A percentile compares a stretch with the other conserved stretches of the same genome.
These are phyloP conservation scores for Drosophila borborema DNA, from an alignment of 2,888 invertebrate species.

Conservation along the genomic window DNA sequence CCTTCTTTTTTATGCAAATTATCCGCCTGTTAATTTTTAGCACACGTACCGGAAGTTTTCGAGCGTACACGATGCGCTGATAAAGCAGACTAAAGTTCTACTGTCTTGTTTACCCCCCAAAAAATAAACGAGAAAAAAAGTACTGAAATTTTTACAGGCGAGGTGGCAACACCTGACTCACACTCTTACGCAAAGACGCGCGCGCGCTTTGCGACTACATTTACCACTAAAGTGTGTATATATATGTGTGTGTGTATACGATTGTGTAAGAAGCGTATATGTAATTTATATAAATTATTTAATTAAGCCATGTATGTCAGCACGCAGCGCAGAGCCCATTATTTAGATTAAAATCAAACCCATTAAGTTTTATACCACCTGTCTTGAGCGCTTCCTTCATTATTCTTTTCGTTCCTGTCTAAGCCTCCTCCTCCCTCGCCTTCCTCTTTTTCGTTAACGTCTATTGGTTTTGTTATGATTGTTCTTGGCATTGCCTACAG, in stretches of 20 bases:
- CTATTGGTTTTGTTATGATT: slow-evolving; percentile 72
- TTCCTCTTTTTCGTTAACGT: slow-evolving; percentile 20
- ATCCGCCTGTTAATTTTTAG: slow-evolving; percentile 68
- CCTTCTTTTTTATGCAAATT: slow-evolving; percentile 47
- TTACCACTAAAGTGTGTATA: not conserved
- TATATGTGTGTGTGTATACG: slow-evolving; percentile 21
- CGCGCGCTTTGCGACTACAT: slow-evolving; percentile 46
- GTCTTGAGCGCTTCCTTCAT: slow-evolving; percentile 43
- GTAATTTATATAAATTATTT: slow-evolving; percentile 77
- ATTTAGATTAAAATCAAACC: slow-evolving; percentile 80
- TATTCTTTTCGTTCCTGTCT: slow-evolving; percentile 13
- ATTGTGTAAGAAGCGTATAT: slow-evolving; percentile 53
- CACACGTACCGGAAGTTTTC: slow-evolving; percentile 62
- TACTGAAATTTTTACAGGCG: slow-evolving; percentile 21
- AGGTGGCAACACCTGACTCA: slow-evolving; percentile 31
- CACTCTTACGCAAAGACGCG: slow-evolving; percentile 37
- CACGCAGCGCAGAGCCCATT: slow-evolving; percentile 63
- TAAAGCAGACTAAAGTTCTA: slow-evolving; percentile 58
- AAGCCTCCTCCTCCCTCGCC: not conserved
- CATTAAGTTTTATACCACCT: slow-evolving; percentile 74
- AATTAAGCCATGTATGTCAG: slow-evolving; percentile 76
- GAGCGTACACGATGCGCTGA: slow-evolving; percentile 63
- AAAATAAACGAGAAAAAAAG: slow-evolving; percentile 9
- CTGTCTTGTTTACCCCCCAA: slow-evolving; percentile 43
- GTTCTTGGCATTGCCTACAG: slow-evolving; percentile 57